Evolutionary conservation across 1,140 invertebrate species (phyloP).

Genomic region (Drosophila jambulina): DNA sequence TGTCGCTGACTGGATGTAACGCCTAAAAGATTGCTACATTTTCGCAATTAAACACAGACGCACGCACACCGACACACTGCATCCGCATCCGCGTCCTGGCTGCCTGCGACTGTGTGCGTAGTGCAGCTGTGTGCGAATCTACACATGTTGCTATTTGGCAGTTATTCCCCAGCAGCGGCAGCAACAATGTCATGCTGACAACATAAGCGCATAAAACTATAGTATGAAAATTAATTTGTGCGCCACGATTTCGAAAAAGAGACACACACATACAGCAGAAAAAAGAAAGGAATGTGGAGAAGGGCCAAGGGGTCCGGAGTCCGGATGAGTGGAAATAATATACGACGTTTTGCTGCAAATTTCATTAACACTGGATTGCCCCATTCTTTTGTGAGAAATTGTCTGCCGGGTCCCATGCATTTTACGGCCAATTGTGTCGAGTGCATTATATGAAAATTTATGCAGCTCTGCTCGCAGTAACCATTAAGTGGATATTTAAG

Average conservation of each 20-base stretch:
- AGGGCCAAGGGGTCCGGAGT: constrained; percentile 1
- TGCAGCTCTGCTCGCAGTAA: constrained; percentile 32
- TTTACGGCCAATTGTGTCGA: constrained; percentile 56
- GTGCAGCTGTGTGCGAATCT: constrained; percentile 20
- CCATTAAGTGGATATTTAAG: constrained; percentile 30
- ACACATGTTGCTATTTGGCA: constrained; percentile 75
- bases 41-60: constrained; percentile 77
- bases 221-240: constrained; percentile 77
- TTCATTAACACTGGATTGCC: constrained; percentile 56
- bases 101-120: constrained; percentile 20
- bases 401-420: constrained; percentile 27
- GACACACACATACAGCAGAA: not conserved
- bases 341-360: constrained; percentile 56
- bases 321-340: constrained; percentile 35
- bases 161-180: constrained; percentile 40
- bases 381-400: constrained; percentile 55
- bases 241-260: constrained; percentile 53
- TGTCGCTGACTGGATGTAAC: constrained; percentile 50
- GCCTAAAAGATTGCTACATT: constrained; percentile 81
- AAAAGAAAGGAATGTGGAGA: not conserved
- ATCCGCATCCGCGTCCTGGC: constrained; percentile 7
- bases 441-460: constrained; percentile 61
- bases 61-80: constrained; percentile 27
- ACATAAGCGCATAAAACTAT: constrained; percentile 70
- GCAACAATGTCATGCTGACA: constrained; percentile 74